Conservation (phyloP, 2,888 invertebrate species). For the Nephrotoma guestfalica region DNA sequence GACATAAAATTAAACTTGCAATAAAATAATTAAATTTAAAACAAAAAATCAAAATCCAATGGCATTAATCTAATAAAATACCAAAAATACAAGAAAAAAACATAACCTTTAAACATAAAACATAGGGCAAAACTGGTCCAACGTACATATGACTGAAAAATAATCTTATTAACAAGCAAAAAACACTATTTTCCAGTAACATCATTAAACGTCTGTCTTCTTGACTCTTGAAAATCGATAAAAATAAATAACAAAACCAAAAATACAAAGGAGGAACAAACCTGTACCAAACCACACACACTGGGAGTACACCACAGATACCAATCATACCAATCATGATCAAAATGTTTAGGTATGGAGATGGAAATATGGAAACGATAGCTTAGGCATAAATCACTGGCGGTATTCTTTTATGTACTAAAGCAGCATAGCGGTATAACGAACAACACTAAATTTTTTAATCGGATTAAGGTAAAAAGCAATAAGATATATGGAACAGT, state of each 20-base stretch:
- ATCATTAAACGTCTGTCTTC: neutral
- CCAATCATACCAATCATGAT: neutral
- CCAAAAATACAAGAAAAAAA: neutral
- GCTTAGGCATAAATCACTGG: neutral
- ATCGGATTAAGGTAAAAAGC: too few species aligned
- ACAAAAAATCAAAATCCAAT: neutral
- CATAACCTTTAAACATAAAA: neutral
- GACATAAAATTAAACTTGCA: too few species aligned
- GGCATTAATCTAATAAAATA: neutral
- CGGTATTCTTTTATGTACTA: neutral
- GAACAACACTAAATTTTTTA: neutral
- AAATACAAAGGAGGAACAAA: neutral
- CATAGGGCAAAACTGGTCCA: neutral
- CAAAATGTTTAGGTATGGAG: neutral
- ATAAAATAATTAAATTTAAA: too few species aligned
- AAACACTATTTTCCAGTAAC: neutral
- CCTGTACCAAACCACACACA: neutral
- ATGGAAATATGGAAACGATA: neutral
- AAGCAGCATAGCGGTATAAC: neutral
- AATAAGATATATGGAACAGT: neutral
- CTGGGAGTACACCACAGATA: neutral
- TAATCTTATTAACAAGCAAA: neutral
- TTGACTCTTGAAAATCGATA: neutral
- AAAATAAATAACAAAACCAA: neutral
- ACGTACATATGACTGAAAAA: neutral